Base-by-base conservation (phyloP, 1,140 invertebrate genomes). In the Temnothorax longispinosus region DNA sequence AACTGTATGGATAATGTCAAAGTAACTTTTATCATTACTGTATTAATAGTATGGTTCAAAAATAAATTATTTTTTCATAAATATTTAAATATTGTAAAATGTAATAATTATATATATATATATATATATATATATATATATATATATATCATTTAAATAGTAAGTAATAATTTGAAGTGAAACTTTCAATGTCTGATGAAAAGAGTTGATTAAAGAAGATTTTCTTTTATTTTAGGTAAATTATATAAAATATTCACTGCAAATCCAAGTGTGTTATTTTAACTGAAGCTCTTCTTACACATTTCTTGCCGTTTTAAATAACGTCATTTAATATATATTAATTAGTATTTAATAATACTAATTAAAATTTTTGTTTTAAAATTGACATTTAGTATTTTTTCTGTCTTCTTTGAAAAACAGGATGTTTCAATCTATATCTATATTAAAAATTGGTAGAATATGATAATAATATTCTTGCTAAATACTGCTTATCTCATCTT, bases 111-210 rank as follows among this genome's bases (percentile, higher is more conserved):
- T 38, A n/a, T n/a, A n/a, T n/a, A n/a, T n/a, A n/a, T n/a, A n/a
- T n/a, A n/a, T n/a, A n/a, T n/a, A n/a, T n/a, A n/a, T n/a, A n/a
- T n/a, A n/a, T n/a, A n/a, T n/a, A n/a, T n/a, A n/a, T n/a, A n/a
- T n/a, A n/a, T n/a, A n/a, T n/a, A n/a, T n/a, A n/a, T n/a, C 64
- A 13, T 69, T 69, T 13, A 18, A 69, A 47, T 67, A 69, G 32
- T 52, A 72, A 52, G 32, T 72, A 35, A 52, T 52, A 18, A 52
- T n/a, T 18, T 72, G 18, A 38, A 67, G 3, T 35, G 18, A 52
- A 52, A 52, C 50, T 47, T 52, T 27, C 10, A 3, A 32, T 50
- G 27, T 3, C 15, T 27, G 6, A 7, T 69, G 52, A 10, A 47
- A 71, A 18, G 3, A 11, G 27, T 32, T 27, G 15, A 32, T 71